Evolutionary conservation across 2,888 invertebrate species (phyloP).

Genomic region (Pseudococcus viburni): DNA sequence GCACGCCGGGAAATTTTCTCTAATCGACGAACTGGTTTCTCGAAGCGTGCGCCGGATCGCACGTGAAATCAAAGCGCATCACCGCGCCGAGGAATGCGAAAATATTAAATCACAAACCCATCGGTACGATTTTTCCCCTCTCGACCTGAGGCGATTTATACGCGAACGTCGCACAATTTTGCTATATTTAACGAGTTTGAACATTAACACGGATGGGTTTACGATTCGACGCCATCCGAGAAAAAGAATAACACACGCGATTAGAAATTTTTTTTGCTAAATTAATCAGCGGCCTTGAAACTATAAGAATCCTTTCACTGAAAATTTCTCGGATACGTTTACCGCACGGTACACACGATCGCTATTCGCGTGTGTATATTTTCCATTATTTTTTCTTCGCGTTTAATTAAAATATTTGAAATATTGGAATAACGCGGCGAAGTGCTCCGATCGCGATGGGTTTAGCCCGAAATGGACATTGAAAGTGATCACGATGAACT

Average conservation of each 20-base stretch:
- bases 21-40: slow-evolving; percentile 15
- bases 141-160: not conserved
- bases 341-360: not conserved
- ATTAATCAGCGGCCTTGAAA: slow-evolving; percentile 25
- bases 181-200: not conserved
- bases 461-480: slow-evolving; percentile 33
- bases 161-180: not conserved
- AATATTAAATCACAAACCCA: not conserved
- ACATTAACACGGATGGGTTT: not conserved
- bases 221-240: not conserved
- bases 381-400: slow-evolving; percentile 9
- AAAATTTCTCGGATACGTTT: slow-evolving; percentile 14
- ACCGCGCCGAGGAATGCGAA: not conserved
- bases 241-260: not conserved
- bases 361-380: not conserved
- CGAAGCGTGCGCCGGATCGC: not conserved
- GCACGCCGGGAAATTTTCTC: not conserved
- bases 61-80: not conserved
- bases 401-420: slow-evolving; percentile 4
- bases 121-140: not conserved
- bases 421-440: not conserved
- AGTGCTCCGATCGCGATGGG: not conserved
- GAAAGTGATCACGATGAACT: slow-evolving; percentile 37
- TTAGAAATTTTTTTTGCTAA: slow-evolving; percentile 26
- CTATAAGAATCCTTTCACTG: slow-evolving; percentile 8